Conservation (phyloP, 2,797 vertebrate species). For the Rhodeus uyekii region DNA sequence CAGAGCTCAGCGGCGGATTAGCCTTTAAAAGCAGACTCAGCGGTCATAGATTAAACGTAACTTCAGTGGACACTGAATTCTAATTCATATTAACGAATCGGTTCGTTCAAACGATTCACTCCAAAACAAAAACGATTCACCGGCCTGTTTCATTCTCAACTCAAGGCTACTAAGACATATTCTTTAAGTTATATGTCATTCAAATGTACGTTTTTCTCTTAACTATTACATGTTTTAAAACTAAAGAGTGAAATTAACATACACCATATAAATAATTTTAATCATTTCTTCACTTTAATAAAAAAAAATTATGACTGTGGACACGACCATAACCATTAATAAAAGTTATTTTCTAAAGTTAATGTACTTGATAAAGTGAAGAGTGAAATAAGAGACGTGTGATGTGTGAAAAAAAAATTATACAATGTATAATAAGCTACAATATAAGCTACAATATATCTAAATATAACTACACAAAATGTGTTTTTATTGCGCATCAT, state of each 20-base stretch:
- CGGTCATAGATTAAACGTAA: conserved; percentile 29
- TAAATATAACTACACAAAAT: neutral
- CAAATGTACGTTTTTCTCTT: neutral
- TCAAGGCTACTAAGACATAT: neutral
- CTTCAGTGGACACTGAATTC: conserved; percentile 17
- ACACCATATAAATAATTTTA: neutral
- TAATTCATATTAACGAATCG: neutral
- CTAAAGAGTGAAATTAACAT: neutral
- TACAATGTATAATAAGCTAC: no score
- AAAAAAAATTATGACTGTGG: neutral
- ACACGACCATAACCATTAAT: neutral
- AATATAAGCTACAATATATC: no score
- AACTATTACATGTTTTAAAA: neutral
- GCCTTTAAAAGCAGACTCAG: conserved; percentile 57
- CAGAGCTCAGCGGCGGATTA: neutral
- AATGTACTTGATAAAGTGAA: neutral
- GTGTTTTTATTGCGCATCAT: neutral
- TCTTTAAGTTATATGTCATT: neutral
- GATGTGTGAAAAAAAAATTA: neutral
- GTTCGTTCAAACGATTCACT: neutral
- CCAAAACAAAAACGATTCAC: neutral
- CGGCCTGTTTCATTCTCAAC: neutral
- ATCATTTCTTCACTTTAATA: neutral
- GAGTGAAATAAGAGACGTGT: neutral
- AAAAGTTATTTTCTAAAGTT: neutral